These are phyloP conservation scores for Ferdinandea cuprea DNA, from an alignment of 2,888 invertebrate genomes.

Conservation along the genomic window DNA sequence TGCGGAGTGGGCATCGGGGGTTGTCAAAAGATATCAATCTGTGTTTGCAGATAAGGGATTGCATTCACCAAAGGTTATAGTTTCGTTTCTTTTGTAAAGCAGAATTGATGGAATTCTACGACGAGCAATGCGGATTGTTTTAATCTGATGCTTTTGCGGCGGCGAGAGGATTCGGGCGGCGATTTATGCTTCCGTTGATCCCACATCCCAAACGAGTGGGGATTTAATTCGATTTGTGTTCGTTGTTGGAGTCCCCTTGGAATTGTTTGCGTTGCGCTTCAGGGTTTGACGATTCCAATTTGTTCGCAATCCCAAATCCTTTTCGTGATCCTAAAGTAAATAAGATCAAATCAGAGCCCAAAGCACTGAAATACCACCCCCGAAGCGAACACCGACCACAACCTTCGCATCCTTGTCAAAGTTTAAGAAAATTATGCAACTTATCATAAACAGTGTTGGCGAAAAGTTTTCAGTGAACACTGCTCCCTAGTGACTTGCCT, in stretches of 20 bases:
- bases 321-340: no score
- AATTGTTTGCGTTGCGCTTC: no score
- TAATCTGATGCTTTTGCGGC: constrained; percentile 17
- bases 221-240: no score
- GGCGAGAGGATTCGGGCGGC: no score
- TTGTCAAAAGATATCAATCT: constrained; percentile 14
- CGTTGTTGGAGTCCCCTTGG: no score
- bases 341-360: no score
- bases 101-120: constrained; percentile 3
- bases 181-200: no score
- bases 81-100: not conserved
- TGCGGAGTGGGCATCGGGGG: not conserved
- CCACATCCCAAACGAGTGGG: no score
- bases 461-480: not conserved
- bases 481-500: not conserved
- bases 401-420: not conserved
- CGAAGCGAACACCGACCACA: no score
- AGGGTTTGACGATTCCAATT: no score
- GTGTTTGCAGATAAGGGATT: not conserved
- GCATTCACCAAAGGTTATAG: not conserved
- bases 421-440: not conserved
- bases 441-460: not conserved
- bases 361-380: no score
- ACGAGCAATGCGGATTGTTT: not conserved
- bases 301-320: no score